Conservation (phyloP, 2,888 invertebrate genomes). For the Oegoconia quadripuncta region DNA sequence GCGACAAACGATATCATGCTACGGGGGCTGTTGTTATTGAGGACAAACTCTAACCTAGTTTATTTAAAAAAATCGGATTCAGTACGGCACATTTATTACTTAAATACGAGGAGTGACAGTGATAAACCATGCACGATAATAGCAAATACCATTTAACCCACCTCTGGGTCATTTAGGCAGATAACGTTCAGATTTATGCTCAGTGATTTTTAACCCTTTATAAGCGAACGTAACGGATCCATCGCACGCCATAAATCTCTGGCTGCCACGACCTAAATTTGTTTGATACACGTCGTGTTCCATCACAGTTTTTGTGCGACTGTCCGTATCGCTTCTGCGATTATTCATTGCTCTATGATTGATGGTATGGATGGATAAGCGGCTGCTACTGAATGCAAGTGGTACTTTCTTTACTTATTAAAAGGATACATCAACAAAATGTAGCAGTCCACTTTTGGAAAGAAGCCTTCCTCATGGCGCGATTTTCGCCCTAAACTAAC, state of each 20-base stretch:
- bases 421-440: no score
- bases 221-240: conserved; percentile 41
- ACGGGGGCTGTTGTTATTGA: no score
- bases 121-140: conserved; percentile 7
- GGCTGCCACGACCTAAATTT: conserved; percentile 22
- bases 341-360: conserved; percentile 27
- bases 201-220: conserved; percentile 74
- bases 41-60: neutral
- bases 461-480: no score
- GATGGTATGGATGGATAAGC: conserved; percentile 26
- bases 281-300: conserved; percentile 30
- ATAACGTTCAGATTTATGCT: conserved; percentile 68
- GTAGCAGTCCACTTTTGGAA: no score
- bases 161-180: conserved; percentile 13
- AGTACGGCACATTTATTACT: neutral
- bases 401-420: no score
- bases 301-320: conserved; percentile 27
- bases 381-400: no score
- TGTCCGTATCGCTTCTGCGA: conserved; percentile 21
- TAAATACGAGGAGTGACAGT: conserved; percentile 4
- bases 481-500: no score
- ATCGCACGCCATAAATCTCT: conserved; percentile 44
- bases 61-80: neutral
- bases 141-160: conserved; percentile 8
- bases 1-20: no score